phyloP scores from a whole-genome alignment of 2,113 vertebrate genomes.

The Brienomyrus brachyistius region DNA sequence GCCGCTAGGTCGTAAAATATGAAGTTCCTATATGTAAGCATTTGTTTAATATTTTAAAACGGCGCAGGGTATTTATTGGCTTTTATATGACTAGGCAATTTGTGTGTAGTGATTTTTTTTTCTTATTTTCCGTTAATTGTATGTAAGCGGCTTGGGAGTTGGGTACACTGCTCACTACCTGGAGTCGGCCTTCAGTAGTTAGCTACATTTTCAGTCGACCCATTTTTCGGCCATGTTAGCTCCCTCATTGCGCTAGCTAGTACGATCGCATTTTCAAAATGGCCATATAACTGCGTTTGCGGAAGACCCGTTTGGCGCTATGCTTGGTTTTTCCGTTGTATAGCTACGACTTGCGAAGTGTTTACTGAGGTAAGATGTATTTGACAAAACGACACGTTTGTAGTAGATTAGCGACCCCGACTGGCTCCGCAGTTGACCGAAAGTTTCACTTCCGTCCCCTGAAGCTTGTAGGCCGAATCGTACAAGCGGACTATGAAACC shows the following conservation, averaged over 20 bases:
- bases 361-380: neutral
- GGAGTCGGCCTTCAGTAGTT: neutral
- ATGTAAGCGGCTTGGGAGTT: neutral
- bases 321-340: neutral
- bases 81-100: neutral
- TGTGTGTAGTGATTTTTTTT: neutral
- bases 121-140: neutral
- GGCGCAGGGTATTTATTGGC: neutral
- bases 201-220: slow-evolving; percentile 2
- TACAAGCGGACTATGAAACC: neutral
- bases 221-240: slow-evolving; percentile 50
- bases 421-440: neutral
- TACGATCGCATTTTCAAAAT: slow-evolving; percentile 33
- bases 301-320: neutral
- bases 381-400: neutral
- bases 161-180: neutral
- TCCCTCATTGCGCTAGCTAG: neutral
- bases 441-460: slow-evolving; percentile 3
- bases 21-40: neutral
- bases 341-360: neutral
- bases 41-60: neutral
- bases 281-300: slow-evolving; percentile 29
- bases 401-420: neutral
- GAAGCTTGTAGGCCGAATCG: neutral
- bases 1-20: neutral